These are phyloP conservation scores for Parauchenoglanis ngamensis DNA, from an alignment of 2,797 vertebrate species.

Conservation along the genomic window DNA sequence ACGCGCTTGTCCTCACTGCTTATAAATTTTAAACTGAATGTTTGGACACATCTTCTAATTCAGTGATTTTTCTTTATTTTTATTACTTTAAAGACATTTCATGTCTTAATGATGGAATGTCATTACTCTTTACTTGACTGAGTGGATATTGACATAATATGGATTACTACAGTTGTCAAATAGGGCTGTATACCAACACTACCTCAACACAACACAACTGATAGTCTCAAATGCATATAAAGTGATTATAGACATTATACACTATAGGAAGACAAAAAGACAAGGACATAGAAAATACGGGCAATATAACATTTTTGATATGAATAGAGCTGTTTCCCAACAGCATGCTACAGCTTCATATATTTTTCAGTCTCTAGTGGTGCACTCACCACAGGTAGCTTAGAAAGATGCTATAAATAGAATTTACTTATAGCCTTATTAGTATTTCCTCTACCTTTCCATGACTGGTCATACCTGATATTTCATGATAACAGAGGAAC, in stretches of 20 bases:
- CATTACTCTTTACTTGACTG: too few relatives aligned
- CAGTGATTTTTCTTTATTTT: too few relatives aligned
- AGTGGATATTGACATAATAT: too few relatives aligned
- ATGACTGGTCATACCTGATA: background rate
- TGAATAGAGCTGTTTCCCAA: background rate
- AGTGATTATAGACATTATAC: background rate
- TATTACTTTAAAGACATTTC: too few relatives aligned
- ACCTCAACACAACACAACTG: too few relatives aligned
- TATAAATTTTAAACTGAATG: background rate
- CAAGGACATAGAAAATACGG: background rate
- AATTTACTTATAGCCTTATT: background rate
- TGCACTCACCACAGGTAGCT: background rate
- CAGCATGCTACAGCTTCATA: background rate
- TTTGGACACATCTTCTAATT: background rate
- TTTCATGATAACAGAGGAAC: too few relatives aligned
- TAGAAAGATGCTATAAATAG: background rate
- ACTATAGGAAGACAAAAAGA: background rate
- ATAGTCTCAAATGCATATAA: too few relatives aligned
- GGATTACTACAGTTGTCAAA: too few relatives aligned
- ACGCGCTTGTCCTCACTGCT: background rate
- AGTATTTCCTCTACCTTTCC: background rate
- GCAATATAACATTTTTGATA: background rate
- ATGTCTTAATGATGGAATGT: too few relatives aligned
- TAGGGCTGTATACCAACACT: too few relatives aligned
- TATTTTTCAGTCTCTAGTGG: background rate